phyloP scores from a whole-genome alignment of 92 coral and sea anemone species.

The Phenganax marumi region DNA sequence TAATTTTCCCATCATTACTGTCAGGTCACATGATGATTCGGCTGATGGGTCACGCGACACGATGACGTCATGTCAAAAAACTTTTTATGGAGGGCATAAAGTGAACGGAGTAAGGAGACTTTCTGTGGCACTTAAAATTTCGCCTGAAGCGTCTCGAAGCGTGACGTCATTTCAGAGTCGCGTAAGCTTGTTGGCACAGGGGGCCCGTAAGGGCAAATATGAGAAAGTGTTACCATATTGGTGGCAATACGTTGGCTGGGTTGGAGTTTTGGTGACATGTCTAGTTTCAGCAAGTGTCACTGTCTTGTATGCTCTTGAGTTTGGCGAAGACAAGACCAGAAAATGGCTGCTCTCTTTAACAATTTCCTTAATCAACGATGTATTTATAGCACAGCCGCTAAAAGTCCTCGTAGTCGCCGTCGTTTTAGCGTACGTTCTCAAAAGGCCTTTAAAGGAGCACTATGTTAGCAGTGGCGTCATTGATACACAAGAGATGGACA shows the following conservation, averaged over 20 bases:
- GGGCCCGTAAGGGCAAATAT: neutral
- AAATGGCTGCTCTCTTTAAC: constrained; percentile 90
- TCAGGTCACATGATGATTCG: neutral
- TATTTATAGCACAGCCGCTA: constrained; percentile 83
- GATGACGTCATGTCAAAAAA: neutral
- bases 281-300: constrained; percentile 70
- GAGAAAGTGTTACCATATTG: constrained; percentile 67
- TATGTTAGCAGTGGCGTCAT: constrained; percentile 23
- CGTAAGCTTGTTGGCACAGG: neutral
- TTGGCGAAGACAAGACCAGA: constrained; percentile 75
- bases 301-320: constrained; percentile 73
- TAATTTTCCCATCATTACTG: neutral
- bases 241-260: constrained; percentile 83
- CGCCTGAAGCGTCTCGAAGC: neutral
- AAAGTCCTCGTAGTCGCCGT: constrained; percentile 76
- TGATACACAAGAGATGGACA: constrained; percentile 16
- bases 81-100: neutral
- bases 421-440: constrained; percentile 70
- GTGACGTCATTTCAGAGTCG: neutral
- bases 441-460: constrained; percentile 60
- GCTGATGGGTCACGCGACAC: neutral
- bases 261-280: constrained; percentile 61
- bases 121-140: neutral
- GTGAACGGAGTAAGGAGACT: neutral
- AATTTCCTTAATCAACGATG: constrained; percentile 80